A percentile compares a stretch with the other conserved stretches of the same genome.
Conservation (phyloP, 2,113 vertebrate genomes). For the Rhagologus leucostigma region DNA sequence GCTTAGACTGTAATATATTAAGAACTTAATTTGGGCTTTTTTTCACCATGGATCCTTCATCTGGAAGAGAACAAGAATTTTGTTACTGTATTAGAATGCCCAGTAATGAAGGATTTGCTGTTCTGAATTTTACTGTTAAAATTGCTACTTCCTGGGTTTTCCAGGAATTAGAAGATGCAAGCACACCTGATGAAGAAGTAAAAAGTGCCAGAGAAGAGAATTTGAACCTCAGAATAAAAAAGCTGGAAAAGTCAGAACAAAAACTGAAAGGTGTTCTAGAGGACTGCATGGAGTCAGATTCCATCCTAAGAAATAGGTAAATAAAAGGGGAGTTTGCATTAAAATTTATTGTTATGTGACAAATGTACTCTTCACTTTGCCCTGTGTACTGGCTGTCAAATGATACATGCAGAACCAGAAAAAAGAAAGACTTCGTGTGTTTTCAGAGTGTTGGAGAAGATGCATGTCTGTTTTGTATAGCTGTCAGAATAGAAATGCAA, state of each 20-base stretch:
- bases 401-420: neutral
- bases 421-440: neutral
- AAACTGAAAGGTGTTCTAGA: constrained; percentile 21
- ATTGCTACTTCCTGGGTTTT: constrained; percentile 60
- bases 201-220: neutral
- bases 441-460: neutral
- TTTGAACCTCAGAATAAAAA: constrained; percentile 47
- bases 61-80: constrained; percentile 8
- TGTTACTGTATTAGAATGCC: constrained; percentile 38
- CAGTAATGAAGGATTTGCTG: neutral
- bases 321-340: neutral
- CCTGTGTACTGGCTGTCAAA: neutral
- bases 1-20: neutral
- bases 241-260: constrained; percentile 47
- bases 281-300: constrained; percentile 31
- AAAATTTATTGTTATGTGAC: neutral
- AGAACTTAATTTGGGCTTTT: neutral
- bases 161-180: constrained; percentile 37
- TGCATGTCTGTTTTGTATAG: neutral
- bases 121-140: constrained; percentile 55
- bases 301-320: constrained; percentile 75
- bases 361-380: neutral
- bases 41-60: constrained; percentile 42
- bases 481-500: neutral
- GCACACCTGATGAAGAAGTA: neutral